Evolutionary conservation across 2,113 vertebrate species (phyloP).

Genomic region (Blennius ocellaris): DNA sequence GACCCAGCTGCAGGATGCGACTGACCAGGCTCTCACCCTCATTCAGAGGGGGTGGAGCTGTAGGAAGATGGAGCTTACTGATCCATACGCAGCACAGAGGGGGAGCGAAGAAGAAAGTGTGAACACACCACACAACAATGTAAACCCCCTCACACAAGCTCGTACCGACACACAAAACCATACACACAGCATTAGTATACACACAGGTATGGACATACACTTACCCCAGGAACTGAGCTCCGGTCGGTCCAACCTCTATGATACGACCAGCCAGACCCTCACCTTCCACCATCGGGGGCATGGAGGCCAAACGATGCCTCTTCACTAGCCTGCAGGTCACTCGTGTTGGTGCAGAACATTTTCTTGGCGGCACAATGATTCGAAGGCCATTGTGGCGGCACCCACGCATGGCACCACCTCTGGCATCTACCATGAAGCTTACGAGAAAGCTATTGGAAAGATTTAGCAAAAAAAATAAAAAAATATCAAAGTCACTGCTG

Average conservation of each 20-base stretch:
- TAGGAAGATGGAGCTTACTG: constrained; percentile 99
- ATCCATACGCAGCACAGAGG: constrained; percentile 94
- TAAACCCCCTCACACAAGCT: constrained; percentile 31
- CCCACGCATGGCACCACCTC: constrained; percentile 97
- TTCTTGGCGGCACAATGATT: constrained; percentile 96
- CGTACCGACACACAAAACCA: background rate
- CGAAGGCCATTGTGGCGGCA: constrained; percentile 96
- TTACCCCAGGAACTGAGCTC: constrained; percentile 98
- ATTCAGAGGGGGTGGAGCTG: constrained; percentile 99
- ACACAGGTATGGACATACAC: constrained; percentile 40
- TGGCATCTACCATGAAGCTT: constrained; percentile 99
- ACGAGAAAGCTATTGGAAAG: constrained; percentile 91
- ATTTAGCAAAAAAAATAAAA: too few relatives aligned
- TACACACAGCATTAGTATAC: background rate
- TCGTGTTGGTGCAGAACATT: constrained; percentile 95
- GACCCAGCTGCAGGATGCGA: constrained; percentile 99
- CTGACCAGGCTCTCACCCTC: constrained; percentile 99
- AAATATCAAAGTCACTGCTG: too few relatives aligned
- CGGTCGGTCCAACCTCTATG: constrained; percentile 96
- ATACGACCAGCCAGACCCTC: constrained; percentile 94
- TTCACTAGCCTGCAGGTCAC: constrained; percentile 98
- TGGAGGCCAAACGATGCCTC: constrained; percentile 94
- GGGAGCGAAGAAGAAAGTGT: constrained; percentile 88
- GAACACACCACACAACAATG: constrained; percentile 71
- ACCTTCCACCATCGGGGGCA: constrained; percentile 98